Evolutionary conservation across 2,888 invertebrate genomes (phyloP).

Genomic region (Cryptophagus acutangulus): DNA sequence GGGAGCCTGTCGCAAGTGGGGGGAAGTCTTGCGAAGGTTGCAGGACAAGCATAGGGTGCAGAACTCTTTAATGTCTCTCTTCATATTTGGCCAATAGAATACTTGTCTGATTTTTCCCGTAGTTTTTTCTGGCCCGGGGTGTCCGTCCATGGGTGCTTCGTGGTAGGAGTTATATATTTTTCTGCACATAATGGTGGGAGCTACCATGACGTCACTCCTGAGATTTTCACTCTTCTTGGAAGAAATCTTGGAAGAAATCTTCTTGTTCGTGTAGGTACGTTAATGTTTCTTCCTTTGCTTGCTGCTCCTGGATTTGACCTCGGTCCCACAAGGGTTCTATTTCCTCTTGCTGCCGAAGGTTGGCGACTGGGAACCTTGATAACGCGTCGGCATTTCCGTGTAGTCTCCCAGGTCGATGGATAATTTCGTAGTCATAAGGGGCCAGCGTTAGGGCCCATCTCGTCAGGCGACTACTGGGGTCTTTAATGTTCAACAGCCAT

Average conservation of each 20-base stretch:
- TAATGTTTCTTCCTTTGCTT: not conserved
- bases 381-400: constrained; percentile 12
- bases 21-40: constrained; percentile 24
- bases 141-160: no score
- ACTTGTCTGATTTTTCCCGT: constrained; percentile 18
- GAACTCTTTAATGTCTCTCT: constrained; percentile 24
- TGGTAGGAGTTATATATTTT: no score
- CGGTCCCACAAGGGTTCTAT: no score
- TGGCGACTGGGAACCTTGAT: constrained; percentile 5
- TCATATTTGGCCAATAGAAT: constrained; percentile 30
- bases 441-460: constrained; percentile 9
- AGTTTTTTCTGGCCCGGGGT: constrained; percentile 32
- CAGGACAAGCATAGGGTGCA: constrained; percentile 27
- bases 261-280: not conserved
- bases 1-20: not conserved
- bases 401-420: constrained; percentile 9
- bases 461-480: constrained; percentile 11
- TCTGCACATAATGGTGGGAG: constrained; percentile 11
- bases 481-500: constrained; percentile 11
- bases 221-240: constrained; percentile 9
- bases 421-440: constrained; percentile 8
- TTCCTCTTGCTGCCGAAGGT: no score
- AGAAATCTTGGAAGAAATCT: constrained; percentile 14
- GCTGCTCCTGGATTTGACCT: no score
- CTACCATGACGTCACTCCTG: constrained; percentile 13